These are phyloP conservation scores for Eudasyphora cyanicolor DNA, from an alignment of 2,888 invertebrate species.

Conservation along the genomic window DNA sequence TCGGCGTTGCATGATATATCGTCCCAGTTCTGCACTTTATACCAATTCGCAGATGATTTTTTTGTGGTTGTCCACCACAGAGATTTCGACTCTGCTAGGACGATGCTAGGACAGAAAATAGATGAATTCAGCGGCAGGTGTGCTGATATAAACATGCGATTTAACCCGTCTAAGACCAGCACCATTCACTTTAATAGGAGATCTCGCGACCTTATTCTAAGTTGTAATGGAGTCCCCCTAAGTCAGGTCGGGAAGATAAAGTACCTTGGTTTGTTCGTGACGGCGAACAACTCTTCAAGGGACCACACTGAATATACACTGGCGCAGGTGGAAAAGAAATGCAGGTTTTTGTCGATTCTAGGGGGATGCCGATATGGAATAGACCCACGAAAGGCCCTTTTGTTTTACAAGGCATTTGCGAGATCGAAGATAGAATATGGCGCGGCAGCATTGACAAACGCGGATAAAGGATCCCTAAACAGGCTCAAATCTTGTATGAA, in stretches of 20 bases:
- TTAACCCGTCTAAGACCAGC: constrained; percentile 20
- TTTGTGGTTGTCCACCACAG: background rate
- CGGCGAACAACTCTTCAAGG: background rate
- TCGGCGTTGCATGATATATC: background rate
- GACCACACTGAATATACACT: background rate
- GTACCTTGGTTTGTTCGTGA: background rate
- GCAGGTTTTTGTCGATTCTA: background rate
- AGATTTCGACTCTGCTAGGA: background rate
- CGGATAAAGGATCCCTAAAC: background rate
- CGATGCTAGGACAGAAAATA: background rate
- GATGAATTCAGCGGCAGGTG: background rate
- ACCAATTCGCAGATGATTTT: constrained; percentile 46
- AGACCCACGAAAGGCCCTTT: background rate
- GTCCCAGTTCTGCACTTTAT: background rate
- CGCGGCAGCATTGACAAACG: background rate
- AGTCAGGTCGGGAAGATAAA: background rate
- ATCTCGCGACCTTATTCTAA: background rate
- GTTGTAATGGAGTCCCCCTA: background rate
- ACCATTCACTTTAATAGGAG: background rate
- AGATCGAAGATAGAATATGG: constrained; percentile 21
- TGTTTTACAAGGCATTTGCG: background rate
- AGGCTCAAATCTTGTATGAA: background rate
- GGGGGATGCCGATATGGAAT: constrained; percentile 4
- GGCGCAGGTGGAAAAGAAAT: background rate
- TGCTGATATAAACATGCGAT: background rate